Base-by-base conservation (phyloP, 2,797 vertebrate species). In the Brotogeris chrysoptera region DNA sequence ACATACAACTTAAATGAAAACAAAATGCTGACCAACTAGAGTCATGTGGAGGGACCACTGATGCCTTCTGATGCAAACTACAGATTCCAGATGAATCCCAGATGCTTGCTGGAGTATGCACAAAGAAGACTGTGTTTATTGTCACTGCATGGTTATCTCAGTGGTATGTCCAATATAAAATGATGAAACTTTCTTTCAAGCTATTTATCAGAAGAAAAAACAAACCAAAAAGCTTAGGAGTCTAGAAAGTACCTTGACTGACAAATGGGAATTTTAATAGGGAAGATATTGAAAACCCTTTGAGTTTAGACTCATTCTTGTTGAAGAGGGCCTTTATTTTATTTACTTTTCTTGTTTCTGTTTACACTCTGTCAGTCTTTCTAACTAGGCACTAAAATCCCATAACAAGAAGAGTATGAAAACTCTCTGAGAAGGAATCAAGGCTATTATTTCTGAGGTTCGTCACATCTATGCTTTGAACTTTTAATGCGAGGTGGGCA, bases 21-120 rank as follows among this genome's bases (percentile, higher is more conserved):
- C 77, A 94, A 95, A 97, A 96, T 72, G 80, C 81, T 91, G 91
- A 71, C 81, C 64, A 88, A 90, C 61, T 55, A 84, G 65, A 91
- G 34, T 91, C 72, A 65, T 92, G 78, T 82, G 80, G 86, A 96
- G 90, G 80, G 64, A 94, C 66, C 91, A 91, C 77, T 43, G 19
- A 80, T 96, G 91, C 85, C 85, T 96, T 88, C 88, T 93, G 50
- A 96, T 96, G 79, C 91, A 96, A 96, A 90, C 84, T 93, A 86
- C 36, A 92, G 90, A 74, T 76, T 95, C 70, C 78, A 95, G 93
- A 97, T 97, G 94, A 97, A 97, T 96, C 95, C 96, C 96, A 97
- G 93, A 97, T 97, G 94, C 80, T 90, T 0, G 1, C 52, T 91
- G 86, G 85, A 61, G 55, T 61, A 78, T 71, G 89, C 87, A 96